Evolutionary conservation across 2,797 vertebrate species (phyloP).

Genomic region (Myotis myotis): DNA sequence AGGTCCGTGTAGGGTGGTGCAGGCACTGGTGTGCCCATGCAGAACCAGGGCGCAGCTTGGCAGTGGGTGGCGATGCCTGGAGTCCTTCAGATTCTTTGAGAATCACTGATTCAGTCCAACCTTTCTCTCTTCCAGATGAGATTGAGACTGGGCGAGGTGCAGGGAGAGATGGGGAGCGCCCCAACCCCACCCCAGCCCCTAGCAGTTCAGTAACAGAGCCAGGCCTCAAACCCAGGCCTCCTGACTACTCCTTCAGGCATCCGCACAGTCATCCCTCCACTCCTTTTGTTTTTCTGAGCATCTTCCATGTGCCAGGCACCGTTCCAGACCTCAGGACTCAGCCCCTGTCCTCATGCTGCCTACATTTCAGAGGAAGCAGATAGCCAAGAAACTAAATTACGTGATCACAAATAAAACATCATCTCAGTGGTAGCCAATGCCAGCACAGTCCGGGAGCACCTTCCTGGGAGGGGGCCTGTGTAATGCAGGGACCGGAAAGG

Average conservation of each 20-base stretch:
- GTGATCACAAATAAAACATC: not conserved
- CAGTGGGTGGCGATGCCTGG: not conserved
- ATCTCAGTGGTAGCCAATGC: not conserved
- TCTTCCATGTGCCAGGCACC: not conserved
- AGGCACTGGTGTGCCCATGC: fast-evolving
- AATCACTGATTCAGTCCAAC: not conserved
- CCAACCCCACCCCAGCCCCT: not conserved
- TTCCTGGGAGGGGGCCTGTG: not conserved
- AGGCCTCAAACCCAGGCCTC: not conserved
- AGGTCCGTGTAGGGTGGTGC: not conserved
- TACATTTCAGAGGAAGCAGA: not conserved
- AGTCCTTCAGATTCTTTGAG: not conserved
- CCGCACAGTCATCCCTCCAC: not conserved
- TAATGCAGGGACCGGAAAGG: no score
- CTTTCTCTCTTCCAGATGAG: not conserved
- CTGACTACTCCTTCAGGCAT: not conserved
- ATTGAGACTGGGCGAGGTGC: fast-evolving
- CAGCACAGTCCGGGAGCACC: not conserved
- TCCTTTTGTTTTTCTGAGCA: not conserved
- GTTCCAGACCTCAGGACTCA: not conserved
- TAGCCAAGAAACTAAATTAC: not conserved
- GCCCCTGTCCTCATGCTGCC: not conserved
- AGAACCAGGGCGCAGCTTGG: not conserved
- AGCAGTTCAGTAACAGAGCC: not conserved
- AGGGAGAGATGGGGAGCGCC: no score